Conservation (phyloP, 2,113 vertebrate species). For the Cynopterus brachyotis region DNA sequence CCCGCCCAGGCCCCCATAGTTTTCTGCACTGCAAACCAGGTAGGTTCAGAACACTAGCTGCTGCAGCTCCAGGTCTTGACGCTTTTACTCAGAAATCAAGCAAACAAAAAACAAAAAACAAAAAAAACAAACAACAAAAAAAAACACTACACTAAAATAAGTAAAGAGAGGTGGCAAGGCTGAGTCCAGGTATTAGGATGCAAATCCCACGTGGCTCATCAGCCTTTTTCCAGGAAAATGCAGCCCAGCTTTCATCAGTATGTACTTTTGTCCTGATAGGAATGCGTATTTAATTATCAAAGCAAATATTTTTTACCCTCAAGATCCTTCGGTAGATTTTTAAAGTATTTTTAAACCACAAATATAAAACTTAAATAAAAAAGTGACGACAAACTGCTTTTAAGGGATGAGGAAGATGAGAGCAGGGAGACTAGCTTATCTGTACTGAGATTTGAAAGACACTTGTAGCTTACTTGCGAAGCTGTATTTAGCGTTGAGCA, state of each 20-base stretch:
- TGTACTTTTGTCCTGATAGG: not conserved
- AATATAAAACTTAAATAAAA: constrained; percentile 36
- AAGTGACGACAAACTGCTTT: not conserved
- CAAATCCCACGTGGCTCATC: not conserved
- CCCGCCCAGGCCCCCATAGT: not conserved
- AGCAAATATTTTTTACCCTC: not conserved
- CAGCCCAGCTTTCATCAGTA: not conserved
- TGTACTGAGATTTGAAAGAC: constrained; percentile 16
- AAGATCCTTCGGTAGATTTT: not conserved
- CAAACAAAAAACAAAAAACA: not conserved
- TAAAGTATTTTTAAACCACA: not conserved
- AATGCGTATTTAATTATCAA: constrained; percentile 40
- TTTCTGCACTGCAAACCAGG: not conserved
- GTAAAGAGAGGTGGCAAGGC: not conserved
- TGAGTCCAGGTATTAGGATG: not conserved
- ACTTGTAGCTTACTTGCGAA: constrained; percentile 62
- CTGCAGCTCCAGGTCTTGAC: not conserved
- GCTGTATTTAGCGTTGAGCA: constrained; percentile 65
- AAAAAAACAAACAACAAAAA: not conserved
- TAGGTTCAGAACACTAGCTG: not conserved
- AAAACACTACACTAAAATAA: not conserved
- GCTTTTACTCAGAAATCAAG: not conserved
- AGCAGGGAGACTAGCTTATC: not conserved
- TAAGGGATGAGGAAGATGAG: not conserved
- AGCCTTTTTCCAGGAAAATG: not conserved